Evolutionary conservation across 2,113 vertebrate genomes (phyloP).

Genomic region (Mobula hypostoma): DNA sequence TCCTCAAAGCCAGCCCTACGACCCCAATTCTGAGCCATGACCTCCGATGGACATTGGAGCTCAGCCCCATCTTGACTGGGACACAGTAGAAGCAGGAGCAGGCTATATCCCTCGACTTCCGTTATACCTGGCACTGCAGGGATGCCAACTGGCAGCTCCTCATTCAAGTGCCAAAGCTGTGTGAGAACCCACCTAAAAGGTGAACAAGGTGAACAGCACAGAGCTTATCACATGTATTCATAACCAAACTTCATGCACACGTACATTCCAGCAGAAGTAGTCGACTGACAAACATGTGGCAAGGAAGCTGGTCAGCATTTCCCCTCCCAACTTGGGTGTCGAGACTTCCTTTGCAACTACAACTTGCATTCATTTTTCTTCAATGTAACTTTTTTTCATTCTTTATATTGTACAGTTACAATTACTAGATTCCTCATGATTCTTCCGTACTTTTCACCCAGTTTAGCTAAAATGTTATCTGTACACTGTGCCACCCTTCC

Average conservation of each 20-base stretch:
- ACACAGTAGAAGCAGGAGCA: too few relatives aligned
- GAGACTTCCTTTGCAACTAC: not conserved
- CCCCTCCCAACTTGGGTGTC: not conserved
- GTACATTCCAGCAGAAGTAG: not conserved
- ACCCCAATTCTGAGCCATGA: too few relatives aligned
- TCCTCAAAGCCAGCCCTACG: too few relatives aligned
- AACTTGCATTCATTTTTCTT: not conserved
- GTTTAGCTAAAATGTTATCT: not conserved
- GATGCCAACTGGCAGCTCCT: not conserved
- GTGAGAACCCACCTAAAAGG: not conserved
- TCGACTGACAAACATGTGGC: not conserved
- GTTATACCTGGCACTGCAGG: not conserved
- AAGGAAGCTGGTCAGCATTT: not conserved
- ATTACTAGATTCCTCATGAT: not conserved
- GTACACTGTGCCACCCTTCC: not conserved
- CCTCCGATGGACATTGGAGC: too few relatives aligned
- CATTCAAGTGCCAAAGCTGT: not conserved
- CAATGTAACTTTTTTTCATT: not conserved
- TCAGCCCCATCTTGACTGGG: too few relatives aligned
- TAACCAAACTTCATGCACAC: not conserved
- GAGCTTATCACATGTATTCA: not conserved
- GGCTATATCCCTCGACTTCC: too few relatives aligned
- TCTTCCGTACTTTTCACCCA: not conserved
- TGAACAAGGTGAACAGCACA: not conserved
- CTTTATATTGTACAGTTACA: not conserved